Base-by-base conservation (phyloP, 2,888 invertebrate species). In the Volucella bombylans region DNA sequence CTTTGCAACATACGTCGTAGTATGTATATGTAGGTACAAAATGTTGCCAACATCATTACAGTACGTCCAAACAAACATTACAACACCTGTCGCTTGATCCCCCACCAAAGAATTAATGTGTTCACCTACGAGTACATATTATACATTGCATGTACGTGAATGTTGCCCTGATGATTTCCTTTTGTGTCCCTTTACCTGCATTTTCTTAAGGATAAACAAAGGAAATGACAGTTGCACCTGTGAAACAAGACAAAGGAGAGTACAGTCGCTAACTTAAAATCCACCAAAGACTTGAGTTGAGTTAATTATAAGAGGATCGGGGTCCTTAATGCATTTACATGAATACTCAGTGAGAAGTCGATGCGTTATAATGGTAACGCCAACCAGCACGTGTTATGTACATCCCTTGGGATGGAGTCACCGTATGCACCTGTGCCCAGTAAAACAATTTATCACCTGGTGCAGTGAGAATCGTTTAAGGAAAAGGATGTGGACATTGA, bases 271-370 rank as follows among this genome's bases (percentile, higher is more conserved):
- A 31, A 41, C 59, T 15, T 38, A 59, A 38, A 10, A 31, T 31
- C 6, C 31, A 31, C 31, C 38, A 47, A n/a, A 54, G 14, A 57
- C n/a, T 38, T 15, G 38, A 38, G 14, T 74, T 55, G 23, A 47
- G 55, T 65, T 74, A 74, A 74, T 74, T 65, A 57, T 52, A 52
- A 61, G 59, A 72, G 59, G 50, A 52, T 71, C 31, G 14, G 61
- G 52, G 52, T 23, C 59, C 41, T 59, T 18, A 31, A 47, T 55
- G 52, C 12, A 45, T 55, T 47, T n/a, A 47, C 12, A 18, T 38
- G 31, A 15, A 45, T 31, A 31, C n/a, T 3, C 23, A 52, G 54
- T 43, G 14, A 0, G 14, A 41, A 50, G 18, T 6, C 9, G 52
- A 50, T 11, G n/a, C 54, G 12, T 68, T 55, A 47, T 68, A 15